Evolutionary conservation across 2,797 vertebrate genomes (phyloP), one percentile per base, ranked within the genome.

Genomic region (Schizopygopsis malacanthus): DNA sequence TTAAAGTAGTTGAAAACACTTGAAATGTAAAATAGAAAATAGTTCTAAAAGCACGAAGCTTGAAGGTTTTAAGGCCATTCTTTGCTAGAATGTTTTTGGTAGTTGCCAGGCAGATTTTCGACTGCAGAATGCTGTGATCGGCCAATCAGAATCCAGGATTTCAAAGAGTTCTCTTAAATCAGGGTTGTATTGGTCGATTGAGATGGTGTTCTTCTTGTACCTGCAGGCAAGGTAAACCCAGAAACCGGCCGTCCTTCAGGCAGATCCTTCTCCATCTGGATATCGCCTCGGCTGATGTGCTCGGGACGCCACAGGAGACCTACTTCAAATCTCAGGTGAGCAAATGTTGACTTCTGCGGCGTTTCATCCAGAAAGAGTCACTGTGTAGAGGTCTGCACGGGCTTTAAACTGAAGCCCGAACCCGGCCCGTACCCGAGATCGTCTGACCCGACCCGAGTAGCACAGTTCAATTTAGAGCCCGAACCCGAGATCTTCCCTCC

Each of bases 291-390:
- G 96, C 98, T 6, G 98, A 99, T 0, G 95, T 99, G 59, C 94
- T 99, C n/a, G 98, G 96, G 83, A 96, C 98, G 70, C 97, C 98
- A 85, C 98, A 99, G 92, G 98, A 99, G 94, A 99, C 98, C 2
- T 99, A 99, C 92, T 99, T 99, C 92, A 99, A 99, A 93, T 99
- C 98, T 91, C 98, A 99, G 97, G 98, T 99, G 91, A 87, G 92
- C 6, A 20, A 6, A 12, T 37, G 25, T 20, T 20, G 56, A 59
- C 22, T 63, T 28, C 5, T 15, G 63, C 11, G 16, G 13, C 3
- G 25, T 11, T 25, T 10, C 45, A 33, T 16, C 7, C 7, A n/a
- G 22, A 77, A 22, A 37, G 20, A 77, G 50, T 20, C 25, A 22
- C 9, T 10, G 20, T n/a, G 33, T 33, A 33, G 28, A 33, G 28